phyloP scores from a whole-genome alignment of 2,113 vertebrate species.

The Myocastor coypus region DNA sequence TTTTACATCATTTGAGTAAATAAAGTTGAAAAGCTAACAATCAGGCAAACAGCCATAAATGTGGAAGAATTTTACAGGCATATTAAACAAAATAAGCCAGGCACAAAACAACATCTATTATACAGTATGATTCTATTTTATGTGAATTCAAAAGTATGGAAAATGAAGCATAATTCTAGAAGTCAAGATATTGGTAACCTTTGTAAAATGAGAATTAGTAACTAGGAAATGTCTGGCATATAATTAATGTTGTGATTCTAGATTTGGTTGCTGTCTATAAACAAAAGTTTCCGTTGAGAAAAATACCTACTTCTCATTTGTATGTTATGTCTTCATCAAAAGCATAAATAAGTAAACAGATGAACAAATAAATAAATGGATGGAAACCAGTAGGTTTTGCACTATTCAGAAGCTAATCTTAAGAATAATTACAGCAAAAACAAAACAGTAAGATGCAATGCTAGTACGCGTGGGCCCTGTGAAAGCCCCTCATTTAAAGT shows the following conservation, averaged over 20 bases:
- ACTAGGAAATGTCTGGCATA: neutral
- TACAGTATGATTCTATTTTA: neutral
- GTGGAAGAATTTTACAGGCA: neutral
- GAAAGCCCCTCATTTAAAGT: constrained; percentile 18
- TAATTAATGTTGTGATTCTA: constrained; percentile 7
- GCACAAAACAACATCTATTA: neutral
- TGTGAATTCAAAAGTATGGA: constrained; percentile 20
- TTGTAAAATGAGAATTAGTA: neutral
- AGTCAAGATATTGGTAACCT: neutral
- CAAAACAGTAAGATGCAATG: neutral
- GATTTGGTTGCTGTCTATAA: neutral
- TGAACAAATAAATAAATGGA: neutral
- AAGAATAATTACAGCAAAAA: constrained; percentile 46
- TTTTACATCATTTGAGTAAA: neutral
- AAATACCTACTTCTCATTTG: neutral
- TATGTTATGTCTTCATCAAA: constrained; percentile 1
- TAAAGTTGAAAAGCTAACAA: neutral
- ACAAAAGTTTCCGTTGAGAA: neutral
- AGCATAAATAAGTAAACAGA: neutral
- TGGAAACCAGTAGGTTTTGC: neutral
- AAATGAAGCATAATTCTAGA: constrained; percentile 13
- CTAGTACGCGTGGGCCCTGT: neutral
- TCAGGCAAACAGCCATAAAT: neutral
- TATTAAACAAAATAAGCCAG: neutral
- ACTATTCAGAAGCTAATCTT: neutral